A percentile compares a stretch with the other conserved stretches of the same genome.
phyloP scores from a whole-genome alignment of 2,113 vertebrate species.

The Cyanoramphus novaezelandiae region DNA sequence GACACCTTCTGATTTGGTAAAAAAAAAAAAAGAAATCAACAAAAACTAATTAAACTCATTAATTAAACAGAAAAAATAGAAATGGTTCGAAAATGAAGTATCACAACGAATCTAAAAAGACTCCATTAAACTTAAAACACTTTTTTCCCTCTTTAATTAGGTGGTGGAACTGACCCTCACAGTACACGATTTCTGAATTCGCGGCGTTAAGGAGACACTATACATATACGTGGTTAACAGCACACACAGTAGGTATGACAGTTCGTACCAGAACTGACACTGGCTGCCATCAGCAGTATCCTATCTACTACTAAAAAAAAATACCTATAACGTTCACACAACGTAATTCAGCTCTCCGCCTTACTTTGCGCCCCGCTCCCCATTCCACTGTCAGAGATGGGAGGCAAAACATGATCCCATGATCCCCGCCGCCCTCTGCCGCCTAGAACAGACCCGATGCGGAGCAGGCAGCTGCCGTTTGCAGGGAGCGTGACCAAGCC shows the following conservation, averaged over 20 bases:
- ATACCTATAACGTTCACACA: background rate
- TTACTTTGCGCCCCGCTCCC: too few relatives aligned
- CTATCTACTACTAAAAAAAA: background rate
- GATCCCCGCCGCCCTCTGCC: accelerated
- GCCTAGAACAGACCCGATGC: accelerated
- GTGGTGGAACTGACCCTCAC: background rate
- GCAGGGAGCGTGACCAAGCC: accelerated
- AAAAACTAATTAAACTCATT: background rate
- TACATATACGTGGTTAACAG: accelerated
- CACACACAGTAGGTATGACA: background rate
- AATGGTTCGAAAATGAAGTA: background rate
- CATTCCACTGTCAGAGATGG: background rate
- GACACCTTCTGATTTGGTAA: background rate
- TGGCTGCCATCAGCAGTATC: background rate
- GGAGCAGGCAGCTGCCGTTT: accelerated
- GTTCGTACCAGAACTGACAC: accelerated
- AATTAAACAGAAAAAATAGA: background rate
- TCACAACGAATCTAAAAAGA: background rate
- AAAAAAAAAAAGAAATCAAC: background rate
- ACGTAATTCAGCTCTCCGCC: background rate
- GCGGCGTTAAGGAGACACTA: background rate
- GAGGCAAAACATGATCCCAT: accelerated
- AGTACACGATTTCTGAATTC: background rate
- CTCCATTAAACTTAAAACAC: background rate
- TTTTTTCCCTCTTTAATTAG: background rate